Percentiles rank a stretch among this genome's conserved stretches.
Conservation (phyloP, 2,888 invertebrate genomes). For the Aricia artaxerxes region DNA sequence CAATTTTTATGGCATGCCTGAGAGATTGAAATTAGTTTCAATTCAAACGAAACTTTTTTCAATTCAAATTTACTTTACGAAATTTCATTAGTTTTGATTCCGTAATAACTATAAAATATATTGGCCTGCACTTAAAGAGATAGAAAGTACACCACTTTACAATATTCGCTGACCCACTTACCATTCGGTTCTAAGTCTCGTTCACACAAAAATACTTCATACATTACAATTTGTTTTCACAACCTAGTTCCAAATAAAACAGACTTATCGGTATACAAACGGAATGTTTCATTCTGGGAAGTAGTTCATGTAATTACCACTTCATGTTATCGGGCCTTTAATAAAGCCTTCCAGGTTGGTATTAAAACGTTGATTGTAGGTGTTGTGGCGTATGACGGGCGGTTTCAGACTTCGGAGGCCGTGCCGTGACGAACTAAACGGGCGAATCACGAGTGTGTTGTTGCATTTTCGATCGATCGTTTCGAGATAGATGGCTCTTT, state of each 20-base stretch:
- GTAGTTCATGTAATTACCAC: slow-evolving; percentile 29
- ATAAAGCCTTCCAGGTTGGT: slow-evolving; percentile 27
- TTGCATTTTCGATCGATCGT: neutral
- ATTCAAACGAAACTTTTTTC: too few species aligned
- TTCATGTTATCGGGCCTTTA: slow-evolving; percentile 29
- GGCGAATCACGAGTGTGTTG: neutral
- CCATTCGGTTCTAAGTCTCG: too few species aligned
- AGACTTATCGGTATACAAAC: neutral
- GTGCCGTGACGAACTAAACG: slow-evolving; percentile 26
- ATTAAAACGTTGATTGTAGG: slow-evolving; percentile 31
- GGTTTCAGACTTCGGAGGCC: slow-evolving; percentile 1
- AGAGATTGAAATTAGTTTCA: too few species aligned
- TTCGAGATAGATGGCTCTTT: neutral
- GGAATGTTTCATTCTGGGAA: slow-evolving; percentile 16
- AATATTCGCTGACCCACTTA: too few species aligned
- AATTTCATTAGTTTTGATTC: too few species aligned
- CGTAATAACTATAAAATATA: too few species aligned
- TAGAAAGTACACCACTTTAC: too few species aligned
- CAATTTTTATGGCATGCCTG: too few species aligned
- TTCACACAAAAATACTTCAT: neutral
- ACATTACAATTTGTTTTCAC: neutral
- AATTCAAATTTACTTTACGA: too few species aligned
- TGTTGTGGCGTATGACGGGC: slow-evolving; percentile 30
- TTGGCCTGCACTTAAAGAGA: too few species aligned
- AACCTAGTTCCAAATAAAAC: neutral